Conservation (phyloP, 2,113 vertebrate genomes). For the Corydoras maculifer region DNA sequence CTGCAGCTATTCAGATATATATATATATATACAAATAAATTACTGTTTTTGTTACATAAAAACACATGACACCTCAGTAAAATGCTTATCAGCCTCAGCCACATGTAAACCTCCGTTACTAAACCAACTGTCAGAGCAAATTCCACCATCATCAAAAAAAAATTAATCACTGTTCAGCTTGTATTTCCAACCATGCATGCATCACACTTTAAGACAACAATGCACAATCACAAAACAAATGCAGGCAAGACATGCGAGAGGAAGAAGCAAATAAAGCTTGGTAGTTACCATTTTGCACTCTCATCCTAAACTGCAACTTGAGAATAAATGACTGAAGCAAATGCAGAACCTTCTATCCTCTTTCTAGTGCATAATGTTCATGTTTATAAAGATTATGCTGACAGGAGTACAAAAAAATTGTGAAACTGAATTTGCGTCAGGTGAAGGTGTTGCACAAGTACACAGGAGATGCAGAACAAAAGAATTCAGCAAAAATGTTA, state of each 20-base stretch:
- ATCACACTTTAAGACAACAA: conserved; percentile 21
- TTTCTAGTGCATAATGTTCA: conserved; percentile 33
- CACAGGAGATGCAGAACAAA: neutral
- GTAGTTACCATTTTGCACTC: conserved; percentile 74
- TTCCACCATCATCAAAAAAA: neutral
- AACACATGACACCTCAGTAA: too few species aligned
- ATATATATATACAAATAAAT: too few species aligned
- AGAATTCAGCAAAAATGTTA: conserved; percentile 1
- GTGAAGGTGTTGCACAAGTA: neutral
- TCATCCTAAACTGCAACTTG: conserved; percentile 67
- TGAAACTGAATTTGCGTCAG: neutral
- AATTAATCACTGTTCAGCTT: neutral
- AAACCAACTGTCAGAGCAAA: too few species aligned
- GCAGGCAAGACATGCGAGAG: conserved; percentile 31
- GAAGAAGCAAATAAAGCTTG: conserved; percentile 36
- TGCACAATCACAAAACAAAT: conserved; percentile 36
- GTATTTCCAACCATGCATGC: neutral
- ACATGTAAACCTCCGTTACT: too few species aligned
- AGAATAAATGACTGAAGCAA: conserved; percentile 44
- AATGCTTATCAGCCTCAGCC: too few species aligned
- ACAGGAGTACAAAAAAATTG: conserved; percentile 26
- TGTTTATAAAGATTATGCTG: neutral
- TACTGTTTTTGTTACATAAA: too few species aligned
- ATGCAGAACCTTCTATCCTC: conserved; percentile 34
- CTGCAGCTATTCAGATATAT: too few species aligned